A percentile compares a stretch with the other conserved stretches of the same genome.
Evolutionary conservation across 1,140 invertebrate genomes (phyloP).

Genomic region (Globodera ellingtonae): DNA sequence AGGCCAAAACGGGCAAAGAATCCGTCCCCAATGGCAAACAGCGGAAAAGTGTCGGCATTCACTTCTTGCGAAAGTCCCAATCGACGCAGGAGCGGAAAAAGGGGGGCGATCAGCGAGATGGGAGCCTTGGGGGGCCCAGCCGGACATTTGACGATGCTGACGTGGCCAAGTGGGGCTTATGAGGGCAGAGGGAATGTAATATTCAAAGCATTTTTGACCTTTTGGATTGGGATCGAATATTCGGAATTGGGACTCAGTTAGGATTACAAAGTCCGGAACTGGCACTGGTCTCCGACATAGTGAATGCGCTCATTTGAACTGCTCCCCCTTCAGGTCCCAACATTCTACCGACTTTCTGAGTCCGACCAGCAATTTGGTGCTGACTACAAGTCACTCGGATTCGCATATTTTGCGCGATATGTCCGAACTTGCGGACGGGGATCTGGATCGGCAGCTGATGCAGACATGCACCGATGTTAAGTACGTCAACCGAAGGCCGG

Average conservation of each 20-base stretch:
- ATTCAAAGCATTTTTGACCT: neutral
- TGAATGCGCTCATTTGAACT: conserved; percentile 16
- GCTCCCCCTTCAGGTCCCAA: conserved; percentile 26
- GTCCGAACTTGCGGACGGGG: conserved; percentile 40
- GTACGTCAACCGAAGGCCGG: conserved; percentile 60
- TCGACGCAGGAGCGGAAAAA: conserved; percentile 45
- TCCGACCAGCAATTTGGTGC: neutral
- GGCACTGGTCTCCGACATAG: conserved; percentile 2
- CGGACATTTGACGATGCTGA: conserved; percentile 45
- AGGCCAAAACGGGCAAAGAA: neutral
- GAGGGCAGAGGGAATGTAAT: conserved; percentile 12
- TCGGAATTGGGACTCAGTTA: neutral
- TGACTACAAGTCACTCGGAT: neutral
- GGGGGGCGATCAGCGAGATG: conserved; percentile 5
- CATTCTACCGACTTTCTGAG: conserved; percentile 32
- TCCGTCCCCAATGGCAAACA: neutral
- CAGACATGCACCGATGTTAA: conserved; percentile 65
- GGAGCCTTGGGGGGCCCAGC: conserved; percentile 33
- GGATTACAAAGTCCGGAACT: neutral
- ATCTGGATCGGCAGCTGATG: conserved; percentile 63
- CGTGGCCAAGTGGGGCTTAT: conserved; percentile 2
- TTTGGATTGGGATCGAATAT: neutral
- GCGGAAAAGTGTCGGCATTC: neutral
- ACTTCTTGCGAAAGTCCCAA: conserved; percentile 50
- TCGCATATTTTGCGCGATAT: conserved; percentile 19